Percentiles rank a stretch among this genome's conserved stretches.
These are phyloP conservation scores for Silurus asotus DNA, from an alignment of 2,113 vertebrate genomes.

Conservation along the genomic window DNA sequence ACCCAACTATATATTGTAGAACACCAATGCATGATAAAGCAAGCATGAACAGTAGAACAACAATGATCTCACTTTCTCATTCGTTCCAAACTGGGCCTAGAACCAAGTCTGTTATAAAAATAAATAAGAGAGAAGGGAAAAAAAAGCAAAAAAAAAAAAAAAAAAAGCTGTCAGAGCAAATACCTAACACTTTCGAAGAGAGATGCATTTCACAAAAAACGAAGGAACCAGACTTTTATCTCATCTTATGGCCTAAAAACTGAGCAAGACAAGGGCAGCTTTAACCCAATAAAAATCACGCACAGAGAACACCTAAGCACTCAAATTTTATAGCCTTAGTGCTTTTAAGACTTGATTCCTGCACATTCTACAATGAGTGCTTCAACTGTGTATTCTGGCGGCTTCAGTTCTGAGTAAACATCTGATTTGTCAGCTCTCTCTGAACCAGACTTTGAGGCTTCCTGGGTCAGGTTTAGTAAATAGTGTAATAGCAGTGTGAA, in stretches of 20 bases:
- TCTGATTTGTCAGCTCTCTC: constrained; percentile 56
- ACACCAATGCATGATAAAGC: constrained; percentile 43
- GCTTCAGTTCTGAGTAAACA: constrained; percentile 58
- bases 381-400: constrained; percentile 53
- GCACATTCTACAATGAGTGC: constrained; percentile 17
- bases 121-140: constrained; percentile 38
- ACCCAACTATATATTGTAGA: constrained; percentile 40
- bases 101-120: constrained; percentile 61
- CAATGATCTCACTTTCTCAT: constrained; percentile 61
- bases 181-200: constrained; percentile 47
- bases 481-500: constrained; percentile 65
- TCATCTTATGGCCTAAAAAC: constrained; percentile 18
- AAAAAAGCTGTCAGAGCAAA: constrained; percentile 53
- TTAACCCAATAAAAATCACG: constrained; percentile 10
- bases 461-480: constrained; percentile 63
- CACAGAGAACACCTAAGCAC: background rate
- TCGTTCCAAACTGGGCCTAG: constrained; percentile 61
- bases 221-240: constrained; percentile 51
- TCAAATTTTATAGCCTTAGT: background rate
- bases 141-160: constrained; percentile 7
- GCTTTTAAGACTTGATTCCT: background rate
- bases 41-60: constrained; percentile 53
- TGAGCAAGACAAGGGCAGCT: constrained; percentile 42
- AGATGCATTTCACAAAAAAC: constrained; percentile 50
- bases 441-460: constrained; percentile 56